Evolutionary conservation across 2,888 invertebrate genomes (phyloP).

Genomic region (Eubasilissa splendida): DNA sequence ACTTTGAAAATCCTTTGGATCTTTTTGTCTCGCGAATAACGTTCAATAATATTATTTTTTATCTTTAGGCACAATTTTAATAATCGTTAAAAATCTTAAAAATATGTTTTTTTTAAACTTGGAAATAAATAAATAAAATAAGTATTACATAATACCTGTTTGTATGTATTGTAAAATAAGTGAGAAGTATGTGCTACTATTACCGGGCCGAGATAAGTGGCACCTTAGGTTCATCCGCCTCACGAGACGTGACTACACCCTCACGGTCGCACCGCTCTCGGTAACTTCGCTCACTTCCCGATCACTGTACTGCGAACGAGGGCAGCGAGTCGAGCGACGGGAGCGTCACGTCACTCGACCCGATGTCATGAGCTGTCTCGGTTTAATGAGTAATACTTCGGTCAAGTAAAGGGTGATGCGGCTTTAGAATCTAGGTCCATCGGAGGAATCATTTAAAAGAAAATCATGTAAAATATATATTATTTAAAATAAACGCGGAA

Average conservation of each 20-base stretch:
- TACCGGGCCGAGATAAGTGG: constrained; percentile 54
- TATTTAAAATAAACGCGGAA: not conserved
- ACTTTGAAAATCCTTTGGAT: too few species aligned
- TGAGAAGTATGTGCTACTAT: constrained; percentile 27
- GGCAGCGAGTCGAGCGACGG: too few species aligned
- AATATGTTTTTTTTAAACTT: too few species aligned
- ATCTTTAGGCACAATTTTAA: too few species aligned
- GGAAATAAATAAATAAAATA: too few species aligned
- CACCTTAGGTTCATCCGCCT: constrained; percentile 44
- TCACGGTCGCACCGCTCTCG: not conserved
- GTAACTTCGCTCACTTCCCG: not conserved
- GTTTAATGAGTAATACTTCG: constrained; percentile 48
- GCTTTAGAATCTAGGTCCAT: not conserved
- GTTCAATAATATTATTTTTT: too few species aligned
- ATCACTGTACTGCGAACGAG: too few species aligned
- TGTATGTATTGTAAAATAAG: constrained; percentile 2
- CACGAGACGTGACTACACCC: not conserved
- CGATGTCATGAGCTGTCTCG: constrained; percentile 44
- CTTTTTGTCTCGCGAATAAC: too few species aligned
- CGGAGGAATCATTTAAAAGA: not conserved
- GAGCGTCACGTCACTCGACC: not conserved
- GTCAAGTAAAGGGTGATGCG: constrained; percentile 11
- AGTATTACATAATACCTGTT: too few species aligned
- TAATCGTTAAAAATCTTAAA: too few species aligned
- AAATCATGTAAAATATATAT: not conserved